Conservation (phyloP, 2,797 vertebrate genomes). For the Melanogrammus aeglefinus region DNA sequence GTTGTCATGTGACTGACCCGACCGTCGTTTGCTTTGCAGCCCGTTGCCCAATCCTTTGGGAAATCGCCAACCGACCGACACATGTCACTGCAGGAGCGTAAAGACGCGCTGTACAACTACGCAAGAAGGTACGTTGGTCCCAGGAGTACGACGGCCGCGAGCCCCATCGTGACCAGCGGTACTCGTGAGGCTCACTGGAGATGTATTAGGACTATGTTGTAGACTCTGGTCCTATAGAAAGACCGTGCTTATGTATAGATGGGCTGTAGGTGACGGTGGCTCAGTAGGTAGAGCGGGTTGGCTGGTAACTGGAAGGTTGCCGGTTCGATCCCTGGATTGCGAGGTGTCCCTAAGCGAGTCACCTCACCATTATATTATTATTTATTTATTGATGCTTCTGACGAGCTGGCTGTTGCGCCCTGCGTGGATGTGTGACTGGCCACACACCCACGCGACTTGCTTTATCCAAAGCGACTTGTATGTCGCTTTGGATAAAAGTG, state of each 20-base stretch:
- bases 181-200: background rate
- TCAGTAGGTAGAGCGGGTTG: no score
- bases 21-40: constrained; percentile 62
- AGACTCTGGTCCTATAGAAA: background rate
- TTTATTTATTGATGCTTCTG: no score
- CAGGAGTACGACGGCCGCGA: background rate
- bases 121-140: constrained; percentile 81
- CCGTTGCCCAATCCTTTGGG: constrained; percentile 82
- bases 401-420: no score
- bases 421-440: no score
- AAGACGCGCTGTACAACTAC: constrained; percentile 87
- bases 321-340: no score
- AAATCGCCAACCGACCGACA: constrained; percentile 88
- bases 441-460: no score
- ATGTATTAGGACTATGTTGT: background rate
- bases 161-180: background rate
- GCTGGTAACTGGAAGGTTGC: no score
- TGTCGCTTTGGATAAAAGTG: no score
- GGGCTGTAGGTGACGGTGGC: no score
- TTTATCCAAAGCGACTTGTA: no score
- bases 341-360: no score
- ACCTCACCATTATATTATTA: no score
- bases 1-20: background rate
- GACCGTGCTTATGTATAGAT: background rate
- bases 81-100: constrained; percentile 92